Evolutionary conservation across 2,797 vertebrate genomes (phyloP).

Genomic region (Acanthopagrus latus): DNA sequence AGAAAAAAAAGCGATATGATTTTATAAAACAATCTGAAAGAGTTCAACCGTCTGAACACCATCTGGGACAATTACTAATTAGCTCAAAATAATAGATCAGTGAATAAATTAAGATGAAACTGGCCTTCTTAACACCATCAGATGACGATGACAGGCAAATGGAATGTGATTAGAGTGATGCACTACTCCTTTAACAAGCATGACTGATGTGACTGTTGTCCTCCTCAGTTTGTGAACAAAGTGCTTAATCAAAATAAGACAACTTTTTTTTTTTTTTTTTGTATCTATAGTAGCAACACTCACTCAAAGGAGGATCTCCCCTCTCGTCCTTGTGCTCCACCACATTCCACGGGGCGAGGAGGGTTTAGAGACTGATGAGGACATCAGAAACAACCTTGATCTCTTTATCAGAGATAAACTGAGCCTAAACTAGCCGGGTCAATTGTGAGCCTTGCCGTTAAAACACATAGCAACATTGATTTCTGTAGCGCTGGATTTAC

Average conservation of each 20-base stretch:
- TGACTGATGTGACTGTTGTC: neutral
- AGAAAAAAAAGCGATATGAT: too few relatives aligned
- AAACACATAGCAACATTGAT: neutral
- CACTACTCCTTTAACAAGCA: neutral
- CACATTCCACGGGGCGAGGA: slow-evolving; percentile 12
- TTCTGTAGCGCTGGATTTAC: neutral
- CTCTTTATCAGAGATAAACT: slow-evolving; percentile 17
- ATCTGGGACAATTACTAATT: too few relatives aligned
- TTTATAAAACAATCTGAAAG: too few relatives aligned
- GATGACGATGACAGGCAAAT: too few relatives aligned
- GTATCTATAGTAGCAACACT: neutral
- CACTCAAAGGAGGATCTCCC: neutral
- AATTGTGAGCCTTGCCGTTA: neutral
- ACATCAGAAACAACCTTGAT: slow-evolving; percentile 57
- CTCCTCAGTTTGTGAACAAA: neutral
- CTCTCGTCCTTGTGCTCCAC: slow-evolving; percentile 30
- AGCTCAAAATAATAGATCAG: too few relatives aligned
- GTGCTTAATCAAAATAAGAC: neutral
- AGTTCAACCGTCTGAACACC: too few relatives aligned
- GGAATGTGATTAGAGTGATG: too few relatives aligned
- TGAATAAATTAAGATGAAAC: too few relatives aligned
- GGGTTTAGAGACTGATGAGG: slow-evolving; percentile 42
- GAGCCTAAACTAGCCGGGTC: neutral
- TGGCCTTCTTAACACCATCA: too few relatives aligned
- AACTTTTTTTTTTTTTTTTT: neutral